Conservation (phyloP, 2,113 vertebrate genomes). For the Rutilus rutilus region DNA sequence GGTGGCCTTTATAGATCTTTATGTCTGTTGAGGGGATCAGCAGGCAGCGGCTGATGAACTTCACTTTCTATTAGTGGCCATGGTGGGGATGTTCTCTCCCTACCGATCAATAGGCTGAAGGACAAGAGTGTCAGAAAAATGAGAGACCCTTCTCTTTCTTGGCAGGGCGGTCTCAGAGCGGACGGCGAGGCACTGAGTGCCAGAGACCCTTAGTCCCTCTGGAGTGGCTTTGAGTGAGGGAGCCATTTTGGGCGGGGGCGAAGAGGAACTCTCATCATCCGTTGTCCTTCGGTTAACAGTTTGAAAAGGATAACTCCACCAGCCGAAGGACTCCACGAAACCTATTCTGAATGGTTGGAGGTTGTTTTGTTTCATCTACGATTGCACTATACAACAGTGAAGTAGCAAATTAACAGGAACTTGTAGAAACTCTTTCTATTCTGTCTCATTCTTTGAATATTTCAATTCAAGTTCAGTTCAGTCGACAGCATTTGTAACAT, state of each 20-base stretch:
- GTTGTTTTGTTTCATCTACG: neutral
- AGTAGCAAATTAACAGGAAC: neutral
- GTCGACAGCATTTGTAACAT: neutral
- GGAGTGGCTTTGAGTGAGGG: constrained; percentile 62
- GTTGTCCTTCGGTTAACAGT: constrained; percentile 14
- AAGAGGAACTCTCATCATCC: constrained; percentile 30
- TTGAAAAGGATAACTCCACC: constrained; percentile 52
- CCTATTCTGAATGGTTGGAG: constrained; percentile 3
- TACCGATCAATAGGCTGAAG: constrained; percentile 81
- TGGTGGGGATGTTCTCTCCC: constrained; percentile 66
- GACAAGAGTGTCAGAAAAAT: constrained; percentile 79
- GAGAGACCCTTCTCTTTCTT: constrained; percentile 67
- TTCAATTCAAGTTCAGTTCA: neutral
- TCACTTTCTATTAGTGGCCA: constrained; percentile 77
- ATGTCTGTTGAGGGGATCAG: constrained; percentile 64
- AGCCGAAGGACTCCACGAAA: constrained; percentile 10
- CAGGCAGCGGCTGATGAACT: constrained; percentile 73
- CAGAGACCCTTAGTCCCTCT: constrained; percentile 49
- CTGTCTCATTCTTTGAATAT: neutral
- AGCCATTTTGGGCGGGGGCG: constrained; percentile 55
- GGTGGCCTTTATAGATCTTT: constrained; percentile 75
- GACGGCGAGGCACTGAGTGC: constrained; percentile 52
- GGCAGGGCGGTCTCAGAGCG: constrained; percentile 38
- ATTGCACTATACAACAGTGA: neutral
- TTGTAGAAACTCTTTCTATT: neutral